Conservation (phyloP, 2,888 invertebrate species). For the Tipula helvola region DNA sequence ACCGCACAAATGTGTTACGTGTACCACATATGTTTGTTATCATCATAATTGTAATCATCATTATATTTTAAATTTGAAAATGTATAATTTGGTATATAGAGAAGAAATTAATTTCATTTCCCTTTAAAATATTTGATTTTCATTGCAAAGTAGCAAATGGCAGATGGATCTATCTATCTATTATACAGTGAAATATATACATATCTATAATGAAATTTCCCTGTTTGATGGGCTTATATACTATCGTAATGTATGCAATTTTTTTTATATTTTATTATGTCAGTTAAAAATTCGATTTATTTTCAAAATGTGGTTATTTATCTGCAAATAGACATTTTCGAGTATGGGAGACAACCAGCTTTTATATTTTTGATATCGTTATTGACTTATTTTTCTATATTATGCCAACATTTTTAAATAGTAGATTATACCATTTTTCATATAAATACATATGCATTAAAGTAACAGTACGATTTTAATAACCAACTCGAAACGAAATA, state of each 20-base stretch:
- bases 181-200: neutral
- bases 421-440: too few species aligned
- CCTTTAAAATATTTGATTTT: neutral
- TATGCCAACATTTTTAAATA: too few species aligned
- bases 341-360: neutral
- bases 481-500: neutral
- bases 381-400: neutral
- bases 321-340: neutral
- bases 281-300: neutral
- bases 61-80: too few species aligned
- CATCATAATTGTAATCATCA: neutral
- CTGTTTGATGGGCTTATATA: neutral
- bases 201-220: neutral
- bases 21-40: neutral
- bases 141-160: neutral
- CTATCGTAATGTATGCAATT: neutral
- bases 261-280: neutral
- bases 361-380: neutral
- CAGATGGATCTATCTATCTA: neutral
- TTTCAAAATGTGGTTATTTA: neutral
- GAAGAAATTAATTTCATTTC: neutral
- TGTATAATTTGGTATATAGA: neutral
- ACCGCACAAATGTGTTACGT: neutral
- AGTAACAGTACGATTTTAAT: neutral
- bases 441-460: neutral